A percentile compares a stretch with the other conserved stretches of the same genome.
Conservation (phyloP, 2,888 invertebrate species). For the Agriopis leucophaearia region DNA sequence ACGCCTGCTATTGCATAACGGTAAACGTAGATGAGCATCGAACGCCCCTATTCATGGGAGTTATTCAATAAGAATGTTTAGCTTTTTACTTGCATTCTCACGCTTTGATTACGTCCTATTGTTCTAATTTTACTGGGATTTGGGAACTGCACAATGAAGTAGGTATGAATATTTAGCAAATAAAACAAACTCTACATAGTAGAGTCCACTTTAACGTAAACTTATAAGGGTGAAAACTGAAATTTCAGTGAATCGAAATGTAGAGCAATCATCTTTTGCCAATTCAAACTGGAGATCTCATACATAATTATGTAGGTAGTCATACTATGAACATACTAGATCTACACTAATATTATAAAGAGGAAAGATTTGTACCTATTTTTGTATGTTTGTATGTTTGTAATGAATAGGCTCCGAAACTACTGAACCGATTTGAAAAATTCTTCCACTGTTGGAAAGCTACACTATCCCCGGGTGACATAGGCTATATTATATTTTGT, state of each 20-base stretch:
- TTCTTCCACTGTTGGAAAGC: too few species aligned
- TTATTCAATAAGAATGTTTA: conserved; percentile 32
- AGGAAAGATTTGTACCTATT: too few species aligned
- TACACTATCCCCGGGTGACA: too few species aligned
- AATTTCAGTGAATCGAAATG: neutral
- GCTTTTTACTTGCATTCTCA: conserved; percentile 14
- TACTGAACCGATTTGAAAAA: too few species aligned
- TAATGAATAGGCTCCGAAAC: too few species aligned
- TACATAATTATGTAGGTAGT: too few species aligned
- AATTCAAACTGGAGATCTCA: neutral
- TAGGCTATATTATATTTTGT: too few species aligned
- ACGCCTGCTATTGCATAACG: conserved; percentile 71
- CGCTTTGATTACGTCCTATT: conserved; percentile 16
- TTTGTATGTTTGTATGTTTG: too few species aligned
- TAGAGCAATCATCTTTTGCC: neutral
- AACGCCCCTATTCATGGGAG: conserved; percentile 49
- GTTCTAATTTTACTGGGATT: conserved; percentile 10
- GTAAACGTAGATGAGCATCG: conserved; percentile 58
- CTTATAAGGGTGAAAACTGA: neutral
- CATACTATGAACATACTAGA: too few species aligned
- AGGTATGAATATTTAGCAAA: neutral
- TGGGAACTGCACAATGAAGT: neutral
- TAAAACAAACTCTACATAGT: neutral
- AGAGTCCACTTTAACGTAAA: too few species aligned
- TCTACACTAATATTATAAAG: too few species aligned